Evolutionary conservation across 2,888 invertebrate species (phyloP), one percentile per base, ranked within the genome.

Genomic region (Iselma pallidipennis): DNA sequence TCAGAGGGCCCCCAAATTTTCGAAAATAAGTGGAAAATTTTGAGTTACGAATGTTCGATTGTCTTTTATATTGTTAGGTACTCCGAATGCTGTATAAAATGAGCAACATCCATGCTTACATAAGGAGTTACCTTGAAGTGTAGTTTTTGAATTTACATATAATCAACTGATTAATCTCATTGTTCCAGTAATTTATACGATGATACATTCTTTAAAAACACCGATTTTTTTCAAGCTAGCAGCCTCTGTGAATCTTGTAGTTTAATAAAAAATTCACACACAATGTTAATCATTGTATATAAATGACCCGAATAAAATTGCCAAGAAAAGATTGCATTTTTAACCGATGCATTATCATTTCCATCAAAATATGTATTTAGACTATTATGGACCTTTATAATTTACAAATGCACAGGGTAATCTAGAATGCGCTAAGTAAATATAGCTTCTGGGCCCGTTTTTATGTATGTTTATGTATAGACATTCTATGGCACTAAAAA

Each of bases 371-470:
- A 25, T 51, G 7, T 51, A 29, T 51, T 54, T 37, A 54, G 19
- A 54, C 54, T 12, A 60, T 52, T 50, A 56, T 48, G 16, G 52
- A 6, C 53, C 14, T 52, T 61, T 57, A 61, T 61, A 61, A 33
- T 54, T 57, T 61, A 51, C 51, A 55, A 61, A 57, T 51, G 12
- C 33, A 59, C 49, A 49, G 55, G 59, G 45, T 52, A 42, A 57
- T 61, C 61, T 57, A 57, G 57, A 56, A 54, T 53, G 54, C 57
- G 61, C 55, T 57, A 62, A 58, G 55, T 62, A 62, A 62, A 62
- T 51, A 58, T 55, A 57, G 57, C 61, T 58, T 45, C n/a, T 23
- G 55, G 61, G 28, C 37, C 19, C 45, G 29, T 54, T 62, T 58
- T 42, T 54, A 57, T 48, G 28, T 45, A n/a, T n/a, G n/a, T 37